Conservation (phyloP, 2,888 invertebrate genomes). For the Geotrupes spiniger region DNA sequence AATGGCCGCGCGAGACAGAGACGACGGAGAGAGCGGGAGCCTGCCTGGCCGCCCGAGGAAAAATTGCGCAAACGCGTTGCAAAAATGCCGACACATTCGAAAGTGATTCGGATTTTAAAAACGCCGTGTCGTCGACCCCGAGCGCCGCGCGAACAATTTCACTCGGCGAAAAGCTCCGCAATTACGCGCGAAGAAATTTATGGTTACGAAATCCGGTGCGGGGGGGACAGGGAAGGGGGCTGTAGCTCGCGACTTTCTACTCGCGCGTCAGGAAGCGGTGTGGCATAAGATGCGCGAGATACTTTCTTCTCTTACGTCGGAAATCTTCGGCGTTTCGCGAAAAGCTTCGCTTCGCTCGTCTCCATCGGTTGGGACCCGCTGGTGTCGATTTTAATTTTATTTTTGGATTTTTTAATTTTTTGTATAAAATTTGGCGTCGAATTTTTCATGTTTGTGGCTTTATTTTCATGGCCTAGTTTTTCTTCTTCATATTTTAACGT, state of each 20-base stretch:
- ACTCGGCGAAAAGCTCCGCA: slow-evolving; percentile 14
- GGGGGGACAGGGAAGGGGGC: slow-evolving; percentile 9
- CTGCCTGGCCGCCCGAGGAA: too few species aligned
- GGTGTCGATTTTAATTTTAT: too few species aligned
- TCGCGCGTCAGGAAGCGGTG: slow-evolving; percentile 5
- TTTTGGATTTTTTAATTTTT: too few species aligned
- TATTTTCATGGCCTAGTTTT: too few species aligned
- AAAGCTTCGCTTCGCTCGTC: too few species aligned
- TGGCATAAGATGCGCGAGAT: slow-evolving; percentile 8
- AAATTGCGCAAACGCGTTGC: neutral
- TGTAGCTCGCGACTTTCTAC: slow-evolving; percentile 10
- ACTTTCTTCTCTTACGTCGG: slow-evolving; percentile 1
- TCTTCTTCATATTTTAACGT: too few species aligned
- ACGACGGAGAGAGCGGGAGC: too few species aligned
- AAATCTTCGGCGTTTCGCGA: neutral
- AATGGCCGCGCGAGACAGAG: too few species aligned
- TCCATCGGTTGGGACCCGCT: too few species aligned
- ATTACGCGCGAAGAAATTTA: slow-evolving; percentile 20
- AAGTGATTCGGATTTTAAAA: slow-evolving; percentile 10
- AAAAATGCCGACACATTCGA: slow-evolving; percentile 16
- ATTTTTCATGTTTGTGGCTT: too few species aligned
- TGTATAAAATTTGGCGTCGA: too few species aligned
- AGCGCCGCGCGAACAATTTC: slow-evolving; percentile 10
- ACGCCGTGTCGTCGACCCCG: slow-evolving; percentile 13
- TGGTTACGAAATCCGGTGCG: slow-evolving; percentile 13